phyloP scores from a whole-genome alignment of 2,113 vertebrate species.

The Catharus minimus region DNA sequence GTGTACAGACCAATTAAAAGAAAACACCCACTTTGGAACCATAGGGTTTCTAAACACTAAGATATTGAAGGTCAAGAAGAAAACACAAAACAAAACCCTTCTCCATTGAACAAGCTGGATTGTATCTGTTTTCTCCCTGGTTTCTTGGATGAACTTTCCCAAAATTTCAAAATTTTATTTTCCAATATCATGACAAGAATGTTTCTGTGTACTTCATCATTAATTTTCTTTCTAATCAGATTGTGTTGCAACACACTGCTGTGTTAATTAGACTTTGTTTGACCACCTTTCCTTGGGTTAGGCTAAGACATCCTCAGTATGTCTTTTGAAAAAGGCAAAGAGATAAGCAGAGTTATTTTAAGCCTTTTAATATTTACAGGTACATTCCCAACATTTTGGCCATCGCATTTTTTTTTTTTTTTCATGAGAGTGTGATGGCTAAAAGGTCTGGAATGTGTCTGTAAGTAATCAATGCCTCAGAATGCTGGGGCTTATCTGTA shows the following conservation, averaged over 20 bases:
- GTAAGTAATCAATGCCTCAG: slow-evolving; percentile 18
- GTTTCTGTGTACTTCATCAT: neutral
- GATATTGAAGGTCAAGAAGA: neutral
- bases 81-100: neutral
- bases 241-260: neutral
- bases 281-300: neutral
- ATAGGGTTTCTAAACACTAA: neutral
- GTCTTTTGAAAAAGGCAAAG: neutral
- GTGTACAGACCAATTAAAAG: neutral
- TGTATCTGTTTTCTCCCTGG: neutral
- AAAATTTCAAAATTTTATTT: neutral
- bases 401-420: neutral
- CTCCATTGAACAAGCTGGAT: neutral
- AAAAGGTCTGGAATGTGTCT: slow-evolving; percentile 33
- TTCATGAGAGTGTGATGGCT: neutral
- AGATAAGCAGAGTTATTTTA: slow-evolving; percentile 46
- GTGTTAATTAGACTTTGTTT: neutral
- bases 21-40: neutral
- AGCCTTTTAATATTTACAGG: slow-evolving; percentile 44
- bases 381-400: slow-evolving; percentile 53
- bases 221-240: neutral
- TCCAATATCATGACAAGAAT: neutral
- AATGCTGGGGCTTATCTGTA: neutral
- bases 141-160: neutral
- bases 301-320: neutral